Conservation (phyloP, 2,113 vertebrate genomes). For the Riparia riparia region DNA sequence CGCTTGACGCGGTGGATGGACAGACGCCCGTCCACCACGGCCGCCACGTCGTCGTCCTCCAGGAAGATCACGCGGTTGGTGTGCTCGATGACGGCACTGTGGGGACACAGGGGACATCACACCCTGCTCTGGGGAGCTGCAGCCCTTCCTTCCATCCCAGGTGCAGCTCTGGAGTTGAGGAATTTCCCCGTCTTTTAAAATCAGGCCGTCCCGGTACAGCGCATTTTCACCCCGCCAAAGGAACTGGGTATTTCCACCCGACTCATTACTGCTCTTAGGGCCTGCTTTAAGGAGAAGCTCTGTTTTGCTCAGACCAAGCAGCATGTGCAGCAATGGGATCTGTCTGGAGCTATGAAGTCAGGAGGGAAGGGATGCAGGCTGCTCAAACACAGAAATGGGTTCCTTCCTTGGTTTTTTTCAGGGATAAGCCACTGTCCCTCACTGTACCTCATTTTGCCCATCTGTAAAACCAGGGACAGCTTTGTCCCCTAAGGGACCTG, state of each 20-base stretch:
- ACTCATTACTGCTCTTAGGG: background rate
- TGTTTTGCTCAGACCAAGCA: background rate
- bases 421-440: background rate
- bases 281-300: background rate
- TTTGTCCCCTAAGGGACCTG: background rate
- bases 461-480: background rate
- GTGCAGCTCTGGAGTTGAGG: background rate
- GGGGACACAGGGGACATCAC: background rate
- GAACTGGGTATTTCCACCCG: background rate
- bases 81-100: slow-evolving; percentile 94
- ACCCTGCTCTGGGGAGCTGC: background rate
- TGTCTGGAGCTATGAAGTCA: accelerated
- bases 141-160: background rate
- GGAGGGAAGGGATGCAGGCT: background rate
- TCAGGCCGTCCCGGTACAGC: background rate
- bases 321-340: background rate
- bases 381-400: background rate
- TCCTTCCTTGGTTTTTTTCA: background rate
- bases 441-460: background rate
- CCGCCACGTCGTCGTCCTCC: slow-evolving; percentile 96
- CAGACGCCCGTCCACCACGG: slow-evolving; percentile 89
- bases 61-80: slow-evolving; percentile 97
- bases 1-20: slow-evolving; percentile 98
- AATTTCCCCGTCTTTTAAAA: background rate
- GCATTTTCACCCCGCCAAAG: background rate